Evolutionary conservation across 2,113 vertebrate species (phyloP), one percentile per base, ranked within the genome.

Genomic region (Ia io): DNA sequence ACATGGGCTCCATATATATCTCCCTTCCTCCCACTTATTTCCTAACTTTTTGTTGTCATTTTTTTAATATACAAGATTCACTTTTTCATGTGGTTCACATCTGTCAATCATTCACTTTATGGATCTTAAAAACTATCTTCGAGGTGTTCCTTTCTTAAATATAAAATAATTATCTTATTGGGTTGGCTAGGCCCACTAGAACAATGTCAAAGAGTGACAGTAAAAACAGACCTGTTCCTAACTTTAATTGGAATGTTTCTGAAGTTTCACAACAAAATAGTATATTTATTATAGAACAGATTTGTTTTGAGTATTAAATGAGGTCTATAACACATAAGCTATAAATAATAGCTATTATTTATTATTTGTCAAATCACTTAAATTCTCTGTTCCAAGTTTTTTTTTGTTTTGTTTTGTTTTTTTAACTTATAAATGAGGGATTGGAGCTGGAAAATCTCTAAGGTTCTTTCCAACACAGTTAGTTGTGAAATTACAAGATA

Each of bases 281-380:
- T 53, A 2, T 53, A 51, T 23, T 87, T 78, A 47, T 20, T 71
- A 17, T 53, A 95, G n/a, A 20, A 44, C 32, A 91, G 11, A 77
- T 49, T 83, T 77, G 23, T 53, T 89, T 82, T 71, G 37, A 90
- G 61, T 65, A 86, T 73, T 95, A 77, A 9, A 37, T 82, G 47
- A 91, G 17, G 12, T 85, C 37, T 74, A 47, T 5, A 73, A n/a
- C 16, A 88, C 14, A 78, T 44, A 91, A 67, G 5, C 42, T 90
- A 32, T 74, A 87, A 88, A 61, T 53, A 79, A 90, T 63, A 71
- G 56, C 22, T 93, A 25, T 44, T 40, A 40, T 84, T 76, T 70
- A 93, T 73, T 90, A 92, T 67, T 93, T 94, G 80, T 84, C 18
- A 77, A 90, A 30, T 9, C 30, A 67, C 30, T 88, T 65, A 91